phyloP scores from a whole-genome alignment of 1,140 invertebrate species.

The Paramacrobiotus metropolitanus region DNA sequence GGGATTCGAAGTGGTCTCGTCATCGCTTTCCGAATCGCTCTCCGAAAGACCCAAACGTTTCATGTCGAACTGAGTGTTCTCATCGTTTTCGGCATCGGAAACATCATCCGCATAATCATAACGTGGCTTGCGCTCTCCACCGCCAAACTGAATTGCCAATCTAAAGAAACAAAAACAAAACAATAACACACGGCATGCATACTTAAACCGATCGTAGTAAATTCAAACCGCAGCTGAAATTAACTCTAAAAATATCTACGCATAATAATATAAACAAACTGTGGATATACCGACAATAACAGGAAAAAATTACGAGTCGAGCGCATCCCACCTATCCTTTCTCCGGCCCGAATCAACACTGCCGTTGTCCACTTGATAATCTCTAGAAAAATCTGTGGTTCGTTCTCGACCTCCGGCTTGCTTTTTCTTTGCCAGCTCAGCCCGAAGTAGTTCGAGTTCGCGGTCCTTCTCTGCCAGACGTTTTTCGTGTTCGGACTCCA shows the following conservation, averaged over 20 bases:
- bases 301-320: background rate
- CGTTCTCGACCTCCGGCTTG: background rate
- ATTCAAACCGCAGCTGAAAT: too few species aligned
- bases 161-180: too few species aligned
- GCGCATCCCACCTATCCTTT: background rate
- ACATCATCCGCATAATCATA: too few species aligned
- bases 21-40: background rate
- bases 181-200: too few species aligned
- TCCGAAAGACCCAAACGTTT: background rate
- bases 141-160: background rate
- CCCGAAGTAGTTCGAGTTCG: background rate
- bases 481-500: background rate
- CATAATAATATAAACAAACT: too few species aligned
- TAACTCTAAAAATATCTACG: too few species aligned
- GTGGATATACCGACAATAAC: too few species aligned
- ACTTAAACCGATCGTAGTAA: too few species aligned
- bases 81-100: background rate
- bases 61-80: background rate
- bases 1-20: background rate
- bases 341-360: background rate
- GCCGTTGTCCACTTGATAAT: background rate
- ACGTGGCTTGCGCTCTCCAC: background rate
- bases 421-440: background rate
- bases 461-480: background rate
- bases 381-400: background rate